phyloP scores from a whole-genome alignment of 2,113 vertebrate species.

The Hepsetus odoe region DNA sequence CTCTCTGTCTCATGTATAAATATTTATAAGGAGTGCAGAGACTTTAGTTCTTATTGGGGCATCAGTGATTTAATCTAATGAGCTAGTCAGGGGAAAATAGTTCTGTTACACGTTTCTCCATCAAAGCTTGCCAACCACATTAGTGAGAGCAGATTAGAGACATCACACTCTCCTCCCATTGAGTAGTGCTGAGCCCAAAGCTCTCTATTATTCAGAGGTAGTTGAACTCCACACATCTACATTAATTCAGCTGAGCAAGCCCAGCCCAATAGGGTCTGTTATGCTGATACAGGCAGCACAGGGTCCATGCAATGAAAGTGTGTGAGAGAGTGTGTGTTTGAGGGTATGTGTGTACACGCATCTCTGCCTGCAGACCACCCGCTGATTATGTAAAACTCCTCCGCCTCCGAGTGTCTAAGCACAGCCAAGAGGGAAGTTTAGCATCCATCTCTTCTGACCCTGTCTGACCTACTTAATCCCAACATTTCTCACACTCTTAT shows the following conservation, averaged over 20 bases:
- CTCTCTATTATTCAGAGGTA: slow-evolving; percentile 53
- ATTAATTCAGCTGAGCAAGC: slow-evolving; percentile 74
- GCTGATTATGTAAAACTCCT: slow-evolving; percentile 58
- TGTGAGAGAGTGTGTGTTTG: slow-evolving; percentile 28
- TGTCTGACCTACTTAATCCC: slow-evolving; percentile 70
- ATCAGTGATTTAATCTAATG: slow-evolving; percentile 66
- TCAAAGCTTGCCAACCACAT: slow-evolving; percentile 61
- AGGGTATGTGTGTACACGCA: slow-evolving; percentile 20
- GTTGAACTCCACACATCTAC: slow-evolving; percentile 54
- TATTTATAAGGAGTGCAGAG: slow-evolving; percentile 58
- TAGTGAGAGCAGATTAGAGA: slow-evolving; percentile 70
- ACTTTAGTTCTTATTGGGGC: slow-evolving; percentile 50
- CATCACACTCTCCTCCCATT: slow-evolving; percentile 61
- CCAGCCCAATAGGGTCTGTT: slow-evolving; percentile 65
- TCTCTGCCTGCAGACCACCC: slow-evolving; percentile 47
- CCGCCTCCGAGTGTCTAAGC: slow-evolving; percentile 58
- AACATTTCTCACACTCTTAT: slow-evolving; percentile 70
- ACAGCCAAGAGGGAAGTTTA: slow-evolving; percentile 63
- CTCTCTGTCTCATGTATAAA: slow-evolving; percentile 56
- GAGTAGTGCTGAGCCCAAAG: slow-evolving; percentile 57
- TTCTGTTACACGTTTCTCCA: slow-evolving; percentile 50
- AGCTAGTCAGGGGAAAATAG: slow-evolving; percentile 63
- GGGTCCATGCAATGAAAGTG: slow-evolving; percentile 35
- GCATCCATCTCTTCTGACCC: slow-evolving; percentile 71
- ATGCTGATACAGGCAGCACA: slow-evolving; percentile 43